phyloP scores from a whole-genome alignment of 2,113 vertebrate genomes.

The Drymodes brunneopygia region DNA sequence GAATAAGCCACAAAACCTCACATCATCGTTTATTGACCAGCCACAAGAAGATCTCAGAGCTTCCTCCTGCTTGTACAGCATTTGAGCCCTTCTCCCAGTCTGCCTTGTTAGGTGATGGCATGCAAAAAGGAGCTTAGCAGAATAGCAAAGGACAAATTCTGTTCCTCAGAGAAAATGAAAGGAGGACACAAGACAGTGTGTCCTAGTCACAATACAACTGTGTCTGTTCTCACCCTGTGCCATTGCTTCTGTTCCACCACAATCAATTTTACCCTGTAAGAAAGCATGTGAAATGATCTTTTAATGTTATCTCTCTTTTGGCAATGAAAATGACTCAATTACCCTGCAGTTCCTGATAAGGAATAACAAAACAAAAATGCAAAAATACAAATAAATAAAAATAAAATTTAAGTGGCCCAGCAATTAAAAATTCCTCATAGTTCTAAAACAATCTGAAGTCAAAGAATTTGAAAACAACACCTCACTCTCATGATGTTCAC shows the following conservation, averaged over 20 bases:
- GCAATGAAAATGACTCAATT: not conserved
- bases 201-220: not conserved
- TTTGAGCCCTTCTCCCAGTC: not conserved
- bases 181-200: not conserved
- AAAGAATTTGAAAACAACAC: not conserved
- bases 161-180: not conserved
- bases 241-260: not conserved
- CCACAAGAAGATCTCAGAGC: not conserved
- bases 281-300: not conserved
- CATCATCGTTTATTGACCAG: not conserved
- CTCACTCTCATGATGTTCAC: not conserved
- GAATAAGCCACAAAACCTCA: not conserved
- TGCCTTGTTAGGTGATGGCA: not conserved
- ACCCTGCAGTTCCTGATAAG: not conserved
- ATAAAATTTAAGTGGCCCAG: not conserved
- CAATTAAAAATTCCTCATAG: not conserved
- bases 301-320: not conserved
- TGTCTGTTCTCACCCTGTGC: not conserved
- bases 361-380: not conserved
- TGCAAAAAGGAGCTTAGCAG: not conserved
- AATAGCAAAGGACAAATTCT: not conserved
- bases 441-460: not conserved
- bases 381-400: not conserved
- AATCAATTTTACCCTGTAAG: not conserved
- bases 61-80: not conserved